A percentile compares a stretch with the other conserved stretches of the same genome.
Conservation (phyloP, 1,140 invertebrate genomes). For the Scaptomyza hsui region DNA sequence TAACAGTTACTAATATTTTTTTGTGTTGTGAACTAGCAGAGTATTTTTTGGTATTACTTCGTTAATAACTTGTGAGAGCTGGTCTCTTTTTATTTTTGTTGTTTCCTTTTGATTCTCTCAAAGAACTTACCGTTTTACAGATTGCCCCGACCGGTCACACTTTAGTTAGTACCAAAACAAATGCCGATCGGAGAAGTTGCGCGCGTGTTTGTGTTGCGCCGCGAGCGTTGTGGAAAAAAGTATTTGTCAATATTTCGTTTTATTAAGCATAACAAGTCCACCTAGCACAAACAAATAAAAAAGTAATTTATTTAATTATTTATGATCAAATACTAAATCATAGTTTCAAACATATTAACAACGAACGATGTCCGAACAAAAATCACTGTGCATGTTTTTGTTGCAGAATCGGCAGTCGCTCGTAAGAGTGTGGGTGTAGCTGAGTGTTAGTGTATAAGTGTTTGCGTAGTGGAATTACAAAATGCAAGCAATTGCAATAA, state of each 20-base stretch:
- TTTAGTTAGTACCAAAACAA: constrained; percentile 57
- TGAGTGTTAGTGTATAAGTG: constrained; percentile 24
- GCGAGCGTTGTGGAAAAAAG: constrained; percentile 46
- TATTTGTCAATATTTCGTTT: constrained; percentile 28
- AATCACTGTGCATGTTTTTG: constrained; percentile 30
- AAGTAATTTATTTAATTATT: constrained; percentile 18
- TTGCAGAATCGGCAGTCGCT: constrained; percentile 18
- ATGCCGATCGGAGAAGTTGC: constrained; percentile 45
- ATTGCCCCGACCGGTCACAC: constrained; percentile 23
- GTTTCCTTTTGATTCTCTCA: constrained; percentile 21
- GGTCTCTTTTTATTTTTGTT: constrained; percentile 13
- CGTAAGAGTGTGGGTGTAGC: constrained; percentile 7
- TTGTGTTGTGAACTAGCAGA: no score
- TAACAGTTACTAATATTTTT: not conserved
- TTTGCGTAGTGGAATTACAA: constrained; percentile 28
- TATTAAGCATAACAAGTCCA: constrained; percentile 20
- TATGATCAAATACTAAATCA: not conserved
- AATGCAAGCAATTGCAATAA: constrained; percentile 34
- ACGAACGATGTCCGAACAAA: not conserved
- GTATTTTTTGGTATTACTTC: not conserved
- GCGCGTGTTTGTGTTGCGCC: constrained; percentile 46
- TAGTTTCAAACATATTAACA: constrained; percentile 10
- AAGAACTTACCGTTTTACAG: constrained; percentile 18
- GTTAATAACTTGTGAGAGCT: not conserved
- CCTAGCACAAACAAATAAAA: constrained; percentile 36